Conservation (phyloP, 2,888 invertebrate species). For the Amphipyra berbera region DNA sequence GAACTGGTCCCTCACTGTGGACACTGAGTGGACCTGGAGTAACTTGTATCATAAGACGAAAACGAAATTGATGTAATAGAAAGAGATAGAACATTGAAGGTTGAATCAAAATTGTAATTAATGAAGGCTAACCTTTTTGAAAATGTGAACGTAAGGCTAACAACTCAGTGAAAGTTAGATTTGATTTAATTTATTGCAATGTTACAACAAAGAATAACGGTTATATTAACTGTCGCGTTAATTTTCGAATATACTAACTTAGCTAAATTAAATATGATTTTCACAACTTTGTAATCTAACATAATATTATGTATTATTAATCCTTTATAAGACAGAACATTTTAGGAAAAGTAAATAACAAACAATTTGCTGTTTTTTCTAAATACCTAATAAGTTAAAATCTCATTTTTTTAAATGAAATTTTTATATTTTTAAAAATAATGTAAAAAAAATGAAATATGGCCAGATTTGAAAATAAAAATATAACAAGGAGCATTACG, state of each 20-base stretch:
- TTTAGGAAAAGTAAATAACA: no score
- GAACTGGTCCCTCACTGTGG: conserved; percentile 90
- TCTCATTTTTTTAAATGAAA: no score
- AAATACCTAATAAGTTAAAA: no score
- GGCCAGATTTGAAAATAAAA: no score
- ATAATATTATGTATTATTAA: no score
- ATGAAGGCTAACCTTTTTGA: not conserved
- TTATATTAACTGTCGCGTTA: conserved; percentile 1
- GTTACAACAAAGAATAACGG: not conserved
- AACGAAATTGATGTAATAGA: conserved; percentile 57
- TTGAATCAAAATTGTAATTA: conserved; percentile 10
- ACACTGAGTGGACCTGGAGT: conserved; percentile 65
- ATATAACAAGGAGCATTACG: no score
- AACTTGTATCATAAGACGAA: conserved; percentile 74
- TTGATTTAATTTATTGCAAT: not conserved
- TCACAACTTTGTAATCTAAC: not conserved
- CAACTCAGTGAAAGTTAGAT: not conserved
- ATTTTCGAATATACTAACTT: not conserved
- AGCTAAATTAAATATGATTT: no score
- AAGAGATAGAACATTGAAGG: not conserved
- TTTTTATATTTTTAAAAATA: no score
- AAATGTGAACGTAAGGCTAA: not conserved
- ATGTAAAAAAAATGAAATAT: no score
- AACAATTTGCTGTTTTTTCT: no score
- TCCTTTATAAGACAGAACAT: no score